Evolutionary conservation across 2,888 invertebrate genomes (phyloP).

Genomic region (Taphrorychus bicolor): DNA sequence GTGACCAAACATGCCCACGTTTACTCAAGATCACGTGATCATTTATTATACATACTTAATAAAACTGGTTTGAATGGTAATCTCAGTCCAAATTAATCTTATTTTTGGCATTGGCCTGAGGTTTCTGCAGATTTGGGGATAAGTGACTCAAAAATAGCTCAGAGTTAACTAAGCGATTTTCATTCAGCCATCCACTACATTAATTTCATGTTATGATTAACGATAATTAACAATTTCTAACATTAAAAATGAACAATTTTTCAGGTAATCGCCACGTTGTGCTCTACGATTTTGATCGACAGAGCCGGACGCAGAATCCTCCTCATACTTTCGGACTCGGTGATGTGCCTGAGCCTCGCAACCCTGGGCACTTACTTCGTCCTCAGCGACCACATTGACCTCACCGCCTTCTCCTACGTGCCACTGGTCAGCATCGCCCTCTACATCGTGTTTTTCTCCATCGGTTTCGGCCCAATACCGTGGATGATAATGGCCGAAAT

Average conservation of each 20-base stretch:
- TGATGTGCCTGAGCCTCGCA: slow-evolving; percentile 65
- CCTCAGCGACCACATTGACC: slow-evolving; percentile 51
- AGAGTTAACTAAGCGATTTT: too few relatives aligned
- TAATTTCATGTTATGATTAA: too few relatives aligned
- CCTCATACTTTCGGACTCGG: slow-evolving; percentile 66
- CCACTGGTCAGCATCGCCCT: slow-evolving; percentile 47
- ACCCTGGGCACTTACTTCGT: slow-evolving; percentile 58
- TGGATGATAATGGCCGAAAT: slow-evolving; percentile 76
- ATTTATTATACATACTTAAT: too few relatives aligned
- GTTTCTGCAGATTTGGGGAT: too few relatives aligned
- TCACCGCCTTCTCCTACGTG: slow-evolving; percentile 46
- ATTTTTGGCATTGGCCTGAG: too few relatives aligned
- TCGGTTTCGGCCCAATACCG: slow-evolving; percentile 75
- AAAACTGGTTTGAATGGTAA: too few relatives aligned
- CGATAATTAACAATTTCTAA: too few relatives aligned
- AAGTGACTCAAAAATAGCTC: too few relatives aligned
- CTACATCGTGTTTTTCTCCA: slow-evolving; percentile 61
- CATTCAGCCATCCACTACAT: too few relatives aligned
- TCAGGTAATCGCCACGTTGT: slow-evolving; percentile 65
- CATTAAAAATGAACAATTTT: slow-evolving; percentile 14
- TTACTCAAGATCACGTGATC: too few relatives aligned
- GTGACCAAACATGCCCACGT: too few relatives aligned
- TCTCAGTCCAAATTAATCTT: too few relatives aligned
- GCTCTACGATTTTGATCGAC: slow-evolving; percentile 67
- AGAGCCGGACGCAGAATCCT: slow-evolving; percentile 68